Conservation (phyloP, 1,140 invertebrate species). For the Meteorus sp. region DNA sequence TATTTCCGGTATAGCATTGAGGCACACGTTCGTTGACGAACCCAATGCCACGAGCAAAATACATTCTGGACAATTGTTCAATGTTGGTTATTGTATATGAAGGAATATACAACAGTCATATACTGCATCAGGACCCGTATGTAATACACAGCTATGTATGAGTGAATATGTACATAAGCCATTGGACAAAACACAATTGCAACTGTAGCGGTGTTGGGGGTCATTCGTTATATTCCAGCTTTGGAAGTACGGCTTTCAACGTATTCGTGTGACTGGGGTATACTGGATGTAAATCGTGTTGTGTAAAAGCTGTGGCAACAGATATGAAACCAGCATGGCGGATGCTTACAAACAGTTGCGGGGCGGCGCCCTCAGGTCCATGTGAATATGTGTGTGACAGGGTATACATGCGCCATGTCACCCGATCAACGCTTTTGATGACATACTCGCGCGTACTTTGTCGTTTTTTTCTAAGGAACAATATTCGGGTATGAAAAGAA, state of each 20-base stretch:
- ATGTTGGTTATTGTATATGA: too few relatives aligned
- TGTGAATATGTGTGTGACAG: constrained; percentile 5
- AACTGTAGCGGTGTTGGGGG: constrained; percentile 39
- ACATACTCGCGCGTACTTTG: constrained; percentile 3
- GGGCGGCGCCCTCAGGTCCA: constrained; percentile 48
- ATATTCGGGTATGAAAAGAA: not conserved
- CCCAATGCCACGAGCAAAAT: too few relatives aligned
- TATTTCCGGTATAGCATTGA: too few relatives aligned
- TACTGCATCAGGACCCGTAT: too few relatives aligned
- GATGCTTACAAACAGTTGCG: constrained; percentile 59
- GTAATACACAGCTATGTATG: too few relatives aligned
- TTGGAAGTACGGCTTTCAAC: constrained; percentile 1
- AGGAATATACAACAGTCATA: too few relatives aligned
- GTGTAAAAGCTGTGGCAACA: constrained; percentile 49
- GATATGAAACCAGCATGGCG: constrained; percentile 58
- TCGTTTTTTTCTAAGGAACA: constrained; percentile 7
- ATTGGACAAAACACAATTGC: constrained; percentile 46
- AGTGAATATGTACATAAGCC: too few relatives aligned
- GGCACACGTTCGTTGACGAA: too few relatives aligned
- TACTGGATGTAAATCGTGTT: constrained; percentile 48
- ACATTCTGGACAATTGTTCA: too few relatives aligned
- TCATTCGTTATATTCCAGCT: constrained; percentile 38
- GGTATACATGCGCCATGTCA: not conserved
- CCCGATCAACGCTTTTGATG: constrained; percentile 14
- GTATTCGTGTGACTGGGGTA: constrained; percentile 31